Percentiles rank a stretch among this genome's conserved stretches.
Conservation (phyloP, 2,113 vertebrate species). For the Cyanoramphus novaezelandiae region DNA sequence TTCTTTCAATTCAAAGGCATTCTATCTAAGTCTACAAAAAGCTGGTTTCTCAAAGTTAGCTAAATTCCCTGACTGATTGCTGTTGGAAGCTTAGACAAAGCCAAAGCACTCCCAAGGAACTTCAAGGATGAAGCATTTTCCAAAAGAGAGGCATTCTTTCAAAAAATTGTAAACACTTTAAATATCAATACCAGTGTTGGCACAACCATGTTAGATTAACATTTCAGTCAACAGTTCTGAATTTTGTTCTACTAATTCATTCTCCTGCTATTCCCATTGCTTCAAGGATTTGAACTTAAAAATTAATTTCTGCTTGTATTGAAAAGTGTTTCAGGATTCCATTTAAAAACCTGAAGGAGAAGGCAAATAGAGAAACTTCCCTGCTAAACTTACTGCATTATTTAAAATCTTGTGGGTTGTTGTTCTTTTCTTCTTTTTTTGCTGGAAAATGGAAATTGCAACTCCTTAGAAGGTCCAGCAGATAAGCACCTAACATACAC, state of each 20-base stretch:
- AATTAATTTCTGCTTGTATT: neutral
- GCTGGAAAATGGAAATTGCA: slow-evolving; percentile 1
- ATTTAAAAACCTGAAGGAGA: neutral
- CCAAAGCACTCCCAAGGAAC: neutral
- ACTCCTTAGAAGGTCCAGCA: neutral
- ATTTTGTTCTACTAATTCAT: neutral
- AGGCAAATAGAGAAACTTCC: neutral
- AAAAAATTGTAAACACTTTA: neutral
- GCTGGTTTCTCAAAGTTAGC: neutral
- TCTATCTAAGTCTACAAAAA: neutral
- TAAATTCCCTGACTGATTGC: neutral
- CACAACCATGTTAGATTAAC: neutral
- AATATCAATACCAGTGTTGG: neutral
- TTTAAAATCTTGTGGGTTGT: neutral
- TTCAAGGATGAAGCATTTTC: neutral
- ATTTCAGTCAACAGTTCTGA: neutral
- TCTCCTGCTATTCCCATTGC: neutral
- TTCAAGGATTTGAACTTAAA: neutral
- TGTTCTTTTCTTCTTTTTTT: neutral
- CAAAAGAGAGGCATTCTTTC: neutral
- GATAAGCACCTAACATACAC: neutral
- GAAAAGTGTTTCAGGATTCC: neutral
- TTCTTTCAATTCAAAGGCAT: neutral
- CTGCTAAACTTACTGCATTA: neutral
- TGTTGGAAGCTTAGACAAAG: neutral